A percentile compares a stretch with the other conserved stretches of the same genome.
phyloP scores from a whole-genome alignment of 2,797 vertebrate species.

The Danio kyathit region DNA sequence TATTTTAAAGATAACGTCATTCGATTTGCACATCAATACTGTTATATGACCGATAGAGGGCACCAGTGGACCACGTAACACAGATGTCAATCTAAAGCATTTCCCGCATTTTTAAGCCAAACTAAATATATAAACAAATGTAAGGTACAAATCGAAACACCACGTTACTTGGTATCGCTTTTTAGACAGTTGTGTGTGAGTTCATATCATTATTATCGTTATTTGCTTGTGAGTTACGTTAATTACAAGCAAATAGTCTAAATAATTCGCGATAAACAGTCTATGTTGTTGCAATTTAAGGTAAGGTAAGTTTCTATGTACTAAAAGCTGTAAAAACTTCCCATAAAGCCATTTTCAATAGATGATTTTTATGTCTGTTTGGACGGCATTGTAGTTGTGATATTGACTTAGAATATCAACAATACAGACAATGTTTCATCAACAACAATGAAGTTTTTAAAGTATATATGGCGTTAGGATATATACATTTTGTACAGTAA shows the following conservation, averaged over 20 bases:
- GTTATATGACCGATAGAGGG: slow-evolving; percentile 24
- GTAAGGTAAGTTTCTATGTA: no score
- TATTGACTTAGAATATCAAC: background rate
- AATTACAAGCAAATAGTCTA: background rate
- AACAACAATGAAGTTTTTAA: background rate
- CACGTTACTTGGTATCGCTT: background rate
- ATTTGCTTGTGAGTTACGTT: no score
- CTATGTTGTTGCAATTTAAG: no score
- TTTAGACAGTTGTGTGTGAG: no score
- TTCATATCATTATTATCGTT: background rate
- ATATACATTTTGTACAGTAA: no score
- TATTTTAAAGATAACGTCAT: no score
- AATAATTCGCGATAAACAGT: background rate
- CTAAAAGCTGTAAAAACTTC: background rate
- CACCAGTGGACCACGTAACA: background rate
- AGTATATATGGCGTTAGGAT: no score
- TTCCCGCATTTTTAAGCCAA: background rate
- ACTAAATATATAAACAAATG: background rate
- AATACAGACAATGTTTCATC: background rate
- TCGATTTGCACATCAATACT: background rate
- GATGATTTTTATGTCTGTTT: background rate
- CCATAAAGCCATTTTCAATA: background rate
- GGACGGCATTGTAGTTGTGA: background rate
- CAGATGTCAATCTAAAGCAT: background rate
- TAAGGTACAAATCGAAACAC: background rate